Conservation (phyloP, 2,888 invertebrate species). For the Dexiosoma caninum region DNA sequence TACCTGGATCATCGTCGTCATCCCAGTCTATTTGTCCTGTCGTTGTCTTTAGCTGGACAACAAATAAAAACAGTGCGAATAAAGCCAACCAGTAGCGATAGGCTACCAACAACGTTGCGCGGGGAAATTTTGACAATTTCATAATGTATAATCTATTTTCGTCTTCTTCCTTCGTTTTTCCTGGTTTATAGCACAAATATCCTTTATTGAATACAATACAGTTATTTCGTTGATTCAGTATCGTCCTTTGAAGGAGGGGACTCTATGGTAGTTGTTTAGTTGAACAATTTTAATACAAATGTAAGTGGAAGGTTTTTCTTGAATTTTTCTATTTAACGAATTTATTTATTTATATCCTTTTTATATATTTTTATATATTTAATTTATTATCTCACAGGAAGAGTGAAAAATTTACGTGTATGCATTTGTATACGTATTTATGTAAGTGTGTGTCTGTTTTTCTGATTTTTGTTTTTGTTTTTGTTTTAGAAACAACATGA, state of each 20-base stretch:
- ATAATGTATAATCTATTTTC: slow-evolving; percentile 9
- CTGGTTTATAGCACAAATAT: slow-evolving; percentile 1
- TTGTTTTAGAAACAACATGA: slow-evolving; percentile 6
- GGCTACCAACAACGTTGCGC: slow-evolving; percentile 64
- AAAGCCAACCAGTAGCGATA: slow-evolving; percentile 70
- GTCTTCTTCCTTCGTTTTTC: too few relatives aligned
- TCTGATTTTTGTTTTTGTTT: too few relatives aligned
- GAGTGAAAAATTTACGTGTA: not conserved
- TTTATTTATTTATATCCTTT: slow-evolving; percentile 43
- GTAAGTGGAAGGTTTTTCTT: slow-evolving; percentile 9
- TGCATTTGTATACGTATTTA: not conserved
- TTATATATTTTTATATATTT: slow-evolving; percentile 19
- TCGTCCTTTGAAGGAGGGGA: not conserved
- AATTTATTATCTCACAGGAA: slow-evolving; percentile 58
- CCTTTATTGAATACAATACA: slow-evolving; percentile 4
- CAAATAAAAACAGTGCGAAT: slow-evolving; percentile 72
- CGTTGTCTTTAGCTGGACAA: slow-evolving; percentile 72
- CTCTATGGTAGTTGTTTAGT: not conserved
- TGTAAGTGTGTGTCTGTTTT: too few relatives aligned
- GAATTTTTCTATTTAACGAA: not conserved
- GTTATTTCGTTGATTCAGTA: slow-evolving; percentile 22
- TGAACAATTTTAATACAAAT: not conserved
- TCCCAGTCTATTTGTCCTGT: slow-evolving; percentile 79
- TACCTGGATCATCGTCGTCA: slow-evolving; percentile 79
- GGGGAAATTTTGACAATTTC: slow-evolving; percentile 50